phyloP scores from a whole-genome alignment of 2,113 vertebrate species.

The Cairina moschata region DNA sequence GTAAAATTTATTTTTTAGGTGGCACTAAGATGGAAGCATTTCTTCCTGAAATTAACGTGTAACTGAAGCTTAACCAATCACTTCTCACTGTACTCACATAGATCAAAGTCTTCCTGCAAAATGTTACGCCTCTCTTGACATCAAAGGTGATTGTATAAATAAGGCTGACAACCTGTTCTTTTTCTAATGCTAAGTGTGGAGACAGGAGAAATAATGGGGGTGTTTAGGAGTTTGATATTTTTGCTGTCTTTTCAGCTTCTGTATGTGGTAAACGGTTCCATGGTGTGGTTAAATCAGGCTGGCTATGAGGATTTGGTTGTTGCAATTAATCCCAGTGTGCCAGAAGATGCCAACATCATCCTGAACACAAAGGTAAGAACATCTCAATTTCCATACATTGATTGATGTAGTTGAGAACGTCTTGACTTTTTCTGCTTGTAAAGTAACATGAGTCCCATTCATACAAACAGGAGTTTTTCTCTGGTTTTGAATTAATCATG shows the following conservation, averaged over 20 bases:
- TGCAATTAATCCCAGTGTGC: conserved; percentile 68
- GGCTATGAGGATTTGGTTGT: conserved; percentile 76
- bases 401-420: not conserved
- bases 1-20: not conserved
- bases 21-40: not conserved
- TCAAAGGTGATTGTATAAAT: not conserved
- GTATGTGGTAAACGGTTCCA: conserved; percentile 17
- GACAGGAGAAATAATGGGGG: not conserved
- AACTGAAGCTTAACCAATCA: not conserved
- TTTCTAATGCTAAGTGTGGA: not conserved
- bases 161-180: not conserved
- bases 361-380: conserved; percentile 67
- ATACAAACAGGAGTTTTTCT: not conserved
- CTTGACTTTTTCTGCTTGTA: not conserved
- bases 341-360: conserved; percentile 69
- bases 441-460: not conserved
- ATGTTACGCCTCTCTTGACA: not conserved
- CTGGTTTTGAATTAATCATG: not conserved
- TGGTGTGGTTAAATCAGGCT: conserved; percentile 66
- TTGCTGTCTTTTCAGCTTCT: conserved; percentile 46
- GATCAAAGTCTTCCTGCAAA: not conserved
- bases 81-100: not conserved
- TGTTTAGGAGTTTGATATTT: not conserved
- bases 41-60: not conserved
- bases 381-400: not conserved